A percentile compares a stretch with the other conserved stretches of the same genome.
These are phyloP conservation scores for Poecilia gillii DNA, from an alignment of 2,797 vertebrate species.

Conservation along the genomic window DNA sequence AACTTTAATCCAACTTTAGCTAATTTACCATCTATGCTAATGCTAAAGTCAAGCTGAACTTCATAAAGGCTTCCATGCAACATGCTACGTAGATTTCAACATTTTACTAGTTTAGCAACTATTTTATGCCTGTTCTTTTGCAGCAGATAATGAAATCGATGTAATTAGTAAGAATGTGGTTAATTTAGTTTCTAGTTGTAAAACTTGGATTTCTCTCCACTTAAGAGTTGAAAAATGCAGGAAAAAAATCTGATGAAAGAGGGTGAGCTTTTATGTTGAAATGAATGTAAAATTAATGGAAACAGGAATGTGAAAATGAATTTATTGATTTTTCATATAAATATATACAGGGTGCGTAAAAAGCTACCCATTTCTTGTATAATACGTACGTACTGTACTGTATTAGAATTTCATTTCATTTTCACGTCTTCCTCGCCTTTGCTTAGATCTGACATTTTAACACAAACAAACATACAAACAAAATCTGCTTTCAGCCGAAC, in stretches of 20 bases:
- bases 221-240: not conserved
- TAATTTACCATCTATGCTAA: too few species aligned
- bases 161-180: not conserved
- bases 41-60: too few species aligned
- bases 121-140: not conserved
- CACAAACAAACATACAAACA: constrained; percentile 53
- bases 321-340: not conserved
- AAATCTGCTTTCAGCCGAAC: constrained; percentile 51
- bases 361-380: not conserved
- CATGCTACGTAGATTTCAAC: too few species aligned
- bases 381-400: not conserved
- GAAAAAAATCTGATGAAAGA: not conserved
- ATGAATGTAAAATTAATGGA: not conserved
- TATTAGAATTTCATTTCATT: constrained; percentile 3
- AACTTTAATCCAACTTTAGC: too few species aligned
- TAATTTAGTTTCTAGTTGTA: not conserved
- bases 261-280: not conserved
- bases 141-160: not conserved
- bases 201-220: not conserved
- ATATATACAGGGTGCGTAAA: not conserved
- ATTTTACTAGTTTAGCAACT: too few species aligned
- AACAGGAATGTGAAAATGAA: not conserved
- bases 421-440: constrained; percentile 15
- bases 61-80: too few species aligned
- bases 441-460: constrained; percentile 37